Base-by-base conservation (phyloP, 2,888 invertebrate species). In the Dolichomitus sp. region DNA sequence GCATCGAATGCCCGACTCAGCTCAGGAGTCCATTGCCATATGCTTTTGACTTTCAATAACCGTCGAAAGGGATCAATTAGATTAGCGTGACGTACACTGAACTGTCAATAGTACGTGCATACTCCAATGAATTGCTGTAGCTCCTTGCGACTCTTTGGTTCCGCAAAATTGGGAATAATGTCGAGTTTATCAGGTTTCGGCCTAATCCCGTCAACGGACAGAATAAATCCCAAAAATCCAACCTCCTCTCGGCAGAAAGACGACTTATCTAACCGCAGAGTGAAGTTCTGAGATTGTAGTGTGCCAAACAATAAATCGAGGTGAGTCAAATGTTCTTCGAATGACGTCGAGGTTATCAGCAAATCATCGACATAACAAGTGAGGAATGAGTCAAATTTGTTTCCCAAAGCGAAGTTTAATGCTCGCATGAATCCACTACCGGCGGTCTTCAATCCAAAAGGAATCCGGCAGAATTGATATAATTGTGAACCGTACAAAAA, bases 391-490 rank as follows among this genome's bases (percentile, higher is more conserved):
- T 63, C n/a, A 19, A 5, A 65, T 12, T 87, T 83, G 23, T 87
- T 83, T 0, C 89, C 90, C 5, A 92, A 69, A 11, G 83, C 76
- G 19, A 80, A n/a, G 14, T 83, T 83, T 27, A 90, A 89, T 1
- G 86, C 86, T 11, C 45, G 45, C 4, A 45, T 45, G n/a, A 45
- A 45, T 45, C 45, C 45, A 14, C 45, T 45, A 14, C 45, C 45
- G 14, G 45, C 45, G 0, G 87, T 88, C 65, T 89, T 89, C 2
- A 91, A 48, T 2, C 89, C 90, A 70, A 90, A 91, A 0, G 90
- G 89, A 6, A 91, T 80, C 0, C 85, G 77, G 23, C 45, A 59
- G 84, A 89, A 66, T 76, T 85, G 82, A 83, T 88, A 70, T 48
- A 87, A 73, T 66, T 68, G 65, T 2, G 72, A 61, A 2, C 61